Conservation (phyloP, 2,797 vertebrate species). For the Karalla daura region DNA sequence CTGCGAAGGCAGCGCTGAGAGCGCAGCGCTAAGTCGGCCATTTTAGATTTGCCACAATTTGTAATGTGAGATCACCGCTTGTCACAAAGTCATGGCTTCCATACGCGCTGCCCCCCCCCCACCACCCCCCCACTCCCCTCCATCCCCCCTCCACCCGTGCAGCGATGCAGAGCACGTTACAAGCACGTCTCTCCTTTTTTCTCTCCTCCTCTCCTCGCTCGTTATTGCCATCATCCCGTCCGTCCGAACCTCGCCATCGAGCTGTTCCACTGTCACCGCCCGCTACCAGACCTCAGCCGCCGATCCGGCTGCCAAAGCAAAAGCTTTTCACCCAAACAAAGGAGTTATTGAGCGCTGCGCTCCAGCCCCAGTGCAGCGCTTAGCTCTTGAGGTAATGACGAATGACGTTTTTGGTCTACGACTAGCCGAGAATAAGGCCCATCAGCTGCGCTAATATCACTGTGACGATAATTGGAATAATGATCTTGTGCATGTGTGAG, state of each 20-base stretch:
- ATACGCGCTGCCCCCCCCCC: slow-evolving; percentile 3
- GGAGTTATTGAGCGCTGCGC: slow-evolving; percentile 15
- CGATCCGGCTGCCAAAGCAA: neutral
- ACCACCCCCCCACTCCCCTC: too few species aligned
- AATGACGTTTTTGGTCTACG: slow-evolving; percentile 48
- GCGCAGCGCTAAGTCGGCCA: slow-evolving; percentile 77
- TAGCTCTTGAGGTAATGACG: slow-evolving; percentile 34
- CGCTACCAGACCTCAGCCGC: slow-evolving; percentile 9
- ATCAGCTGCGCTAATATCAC: slow-evolving; percentile 44
- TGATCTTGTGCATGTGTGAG: too few species aligned
- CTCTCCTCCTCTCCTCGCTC: neutral
- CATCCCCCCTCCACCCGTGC: too few species aligned
- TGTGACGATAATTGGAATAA: slow-evolving; percentile 76
- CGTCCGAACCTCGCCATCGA: neutral
- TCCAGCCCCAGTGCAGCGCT: slow-evolving; percentile 7
- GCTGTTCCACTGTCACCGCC: neutral
- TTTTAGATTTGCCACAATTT: slow-evolving; percentile 83
- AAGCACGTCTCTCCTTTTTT: neutral
- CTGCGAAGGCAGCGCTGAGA: slow-evolving; percentile 54
- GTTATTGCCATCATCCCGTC: neutral
- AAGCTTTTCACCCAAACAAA: slow-evolving; percentile 48
- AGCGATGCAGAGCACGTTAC: slow-evolving; percentile 9
- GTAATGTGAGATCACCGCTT: slow-evolving; percentile 77
- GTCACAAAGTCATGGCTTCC: slow-evolving; percentile 80
- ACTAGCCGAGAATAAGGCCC: slow-evolving; percentile 44